A percentile compares a stretch with the other conserved stretches of the same genome.
Evolutionary conservation across 1,140 invertebrate genomes (phyloP).

Genomic region (Agrypnia vestita): DNA sequence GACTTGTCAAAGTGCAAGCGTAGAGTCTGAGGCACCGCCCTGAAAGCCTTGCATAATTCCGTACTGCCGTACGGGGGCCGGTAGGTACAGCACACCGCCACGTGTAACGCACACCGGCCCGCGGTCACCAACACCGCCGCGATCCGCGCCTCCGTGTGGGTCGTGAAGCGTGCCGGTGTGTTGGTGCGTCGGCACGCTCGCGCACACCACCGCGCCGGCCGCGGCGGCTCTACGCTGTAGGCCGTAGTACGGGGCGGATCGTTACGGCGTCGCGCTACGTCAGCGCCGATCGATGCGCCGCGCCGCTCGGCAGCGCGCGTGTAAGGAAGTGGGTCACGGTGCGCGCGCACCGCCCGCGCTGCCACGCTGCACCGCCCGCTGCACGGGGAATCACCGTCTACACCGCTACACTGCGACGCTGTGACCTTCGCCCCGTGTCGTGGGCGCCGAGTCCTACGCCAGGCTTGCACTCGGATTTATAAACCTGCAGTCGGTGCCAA

Average conservation of each 20-base stretch:
- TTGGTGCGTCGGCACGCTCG: not conserved
- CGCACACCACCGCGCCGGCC: not conserved
- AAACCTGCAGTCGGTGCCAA: too few species aligned
- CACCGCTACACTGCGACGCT: conserved; percentile 40
- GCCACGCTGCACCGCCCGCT: conserved; percentile 30
- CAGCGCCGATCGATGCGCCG: conserved; percentile 41
- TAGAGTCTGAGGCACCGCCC: too few species aligned
- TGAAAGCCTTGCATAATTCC: too few species aligned
- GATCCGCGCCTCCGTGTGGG: not conserved
- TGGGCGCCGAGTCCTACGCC: too few species aligned
- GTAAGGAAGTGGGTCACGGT: conserved; percentile 29
- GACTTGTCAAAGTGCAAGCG: too few species aligned
- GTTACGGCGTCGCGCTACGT: conserved; percentile 40
- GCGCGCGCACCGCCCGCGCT: conserved; percentile 5
- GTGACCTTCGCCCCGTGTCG: conserved; percentile 8
- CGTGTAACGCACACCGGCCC: not conserved
- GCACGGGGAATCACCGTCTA: conserved; percentile 47
- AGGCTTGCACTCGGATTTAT: too few species aligned
- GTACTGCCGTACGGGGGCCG: too few species aligned
- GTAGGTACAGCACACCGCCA: too few species aligned
- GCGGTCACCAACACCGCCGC: not conserved
- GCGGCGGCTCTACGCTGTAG: conserved; percentile 28
- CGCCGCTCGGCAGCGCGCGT: not conserved
- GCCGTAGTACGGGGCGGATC: conserved; percentile 35
- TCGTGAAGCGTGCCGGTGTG: not conserved